phyloP scores from a whole-genome alignment of 53 echinoderm and acorn worm species.

The Temnopleurus reevesii region DNA sequence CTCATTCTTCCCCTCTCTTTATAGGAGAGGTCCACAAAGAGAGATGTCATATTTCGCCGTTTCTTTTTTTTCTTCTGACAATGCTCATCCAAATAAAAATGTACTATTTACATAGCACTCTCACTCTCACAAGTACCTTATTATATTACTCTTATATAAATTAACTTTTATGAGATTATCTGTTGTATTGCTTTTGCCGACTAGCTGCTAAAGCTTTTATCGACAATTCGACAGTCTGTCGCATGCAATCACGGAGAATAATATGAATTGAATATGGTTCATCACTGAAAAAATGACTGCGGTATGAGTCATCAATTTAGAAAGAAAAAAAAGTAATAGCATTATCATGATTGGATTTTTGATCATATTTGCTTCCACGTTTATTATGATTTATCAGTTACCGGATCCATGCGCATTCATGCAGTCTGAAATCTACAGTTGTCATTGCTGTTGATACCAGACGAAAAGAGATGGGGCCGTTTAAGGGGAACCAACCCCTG shows the following conservation, averaged over 20 bases:
- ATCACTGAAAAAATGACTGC: background rate
- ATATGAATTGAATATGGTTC: background rate
- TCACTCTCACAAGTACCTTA: background rate
- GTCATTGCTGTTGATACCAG: too few species aligned
- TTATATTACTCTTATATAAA: background rate
- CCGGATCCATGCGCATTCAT: too few species aligned
- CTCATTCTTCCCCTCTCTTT: slow-evolving; percentile 7
- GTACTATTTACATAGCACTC: background rate
- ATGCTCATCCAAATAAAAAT: background rate
- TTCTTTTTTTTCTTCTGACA: background rate
- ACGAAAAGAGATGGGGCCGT: too few species aligned
- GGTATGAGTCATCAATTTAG: background rate
- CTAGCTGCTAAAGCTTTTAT: background rate
- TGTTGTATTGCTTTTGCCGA: background rate
- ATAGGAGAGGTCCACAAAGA: background rate
- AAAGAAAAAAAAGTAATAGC: too few species aligned
- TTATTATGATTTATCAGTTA: too few species aligned
- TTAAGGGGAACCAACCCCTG: too few species aligned
- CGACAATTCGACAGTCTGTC: background rate
- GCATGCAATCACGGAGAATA: background rate
- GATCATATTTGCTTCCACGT: too few species aligned
- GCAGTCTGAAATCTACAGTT: too few species aligned
- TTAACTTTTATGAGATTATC: background rate
- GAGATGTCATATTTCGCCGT: background rate
- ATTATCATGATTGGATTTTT: too few species aligned